Evolutionary conservation across 2,113 vertebrate genomes (phyloP).

Genomic region (Elgaria multicarinata): DNA sequence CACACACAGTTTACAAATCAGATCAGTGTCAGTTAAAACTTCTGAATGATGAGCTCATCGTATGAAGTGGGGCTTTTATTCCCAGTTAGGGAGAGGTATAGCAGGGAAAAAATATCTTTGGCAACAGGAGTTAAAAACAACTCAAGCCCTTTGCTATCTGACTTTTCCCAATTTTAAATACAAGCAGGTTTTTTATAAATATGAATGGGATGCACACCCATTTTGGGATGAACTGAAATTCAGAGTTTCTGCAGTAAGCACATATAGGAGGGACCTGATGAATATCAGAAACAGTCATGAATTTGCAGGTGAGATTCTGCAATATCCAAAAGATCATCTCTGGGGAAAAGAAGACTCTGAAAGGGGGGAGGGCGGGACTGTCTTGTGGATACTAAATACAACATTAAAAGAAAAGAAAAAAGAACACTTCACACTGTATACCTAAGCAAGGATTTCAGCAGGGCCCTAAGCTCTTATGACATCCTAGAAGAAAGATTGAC

Average conservation of each 20-base stretch:
- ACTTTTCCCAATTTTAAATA: slow-evolving; percentile 30
- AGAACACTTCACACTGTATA: background rate
- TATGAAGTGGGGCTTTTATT: slow-evolving; percentile 1
- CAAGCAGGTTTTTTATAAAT: slow-evolving; percentile 37
- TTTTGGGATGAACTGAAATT: slow-evolving; percentile 10
- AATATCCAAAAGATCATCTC: background rate
- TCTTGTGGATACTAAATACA: background rate
- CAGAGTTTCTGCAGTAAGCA: slow-evolving; percentile 4
- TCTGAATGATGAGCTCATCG: slow-evolving; percentile 54
- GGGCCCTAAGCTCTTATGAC: background rate
- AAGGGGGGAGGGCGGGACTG: too few species aligned
- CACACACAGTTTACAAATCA: slow-evolving; percentile 57
- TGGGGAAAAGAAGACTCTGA: background rate
- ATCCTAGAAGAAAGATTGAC: background rate
- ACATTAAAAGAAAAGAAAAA: background rate
- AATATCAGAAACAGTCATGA: background rate
- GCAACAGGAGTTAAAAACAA: background rate
- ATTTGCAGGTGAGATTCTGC: background rate
- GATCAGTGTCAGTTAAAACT: slow-evolving; percentile 47
- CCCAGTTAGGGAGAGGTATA: background rate
- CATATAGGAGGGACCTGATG: background rate
- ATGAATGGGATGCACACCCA: background rate
- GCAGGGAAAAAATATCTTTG: slow-evolving; percentile 30
- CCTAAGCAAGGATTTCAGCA: background rate
- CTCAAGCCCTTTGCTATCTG: background rate